Evolutionary conservation across 1,140 invertebrate species (phyloP).

Genomic region (Trichonephila clavipes): DNA sequence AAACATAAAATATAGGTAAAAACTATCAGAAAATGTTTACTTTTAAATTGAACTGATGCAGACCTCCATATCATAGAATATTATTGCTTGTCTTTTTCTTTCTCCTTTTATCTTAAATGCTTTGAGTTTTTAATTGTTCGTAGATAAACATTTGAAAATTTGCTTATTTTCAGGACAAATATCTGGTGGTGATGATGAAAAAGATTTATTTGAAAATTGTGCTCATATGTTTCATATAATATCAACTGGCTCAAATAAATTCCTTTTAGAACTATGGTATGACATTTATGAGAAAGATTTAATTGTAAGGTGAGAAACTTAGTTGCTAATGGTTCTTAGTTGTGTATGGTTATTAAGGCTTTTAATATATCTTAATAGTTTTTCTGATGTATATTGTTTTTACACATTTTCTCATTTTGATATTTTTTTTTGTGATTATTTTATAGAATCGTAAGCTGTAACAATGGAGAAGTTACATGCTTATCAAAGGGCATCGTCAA

Average conservation of each 20-base stretch:
- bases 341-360: too few relatives aligned
- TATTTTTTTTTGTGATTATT: background rate
- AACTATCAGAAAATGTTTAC: background rate
- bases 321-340: background rate
- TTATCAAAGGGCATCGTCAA: conserved; percentile 47
- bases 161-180: conserved; percentile 22
- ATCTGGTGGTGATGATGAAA: background rate
- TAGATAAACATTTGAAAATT: too few relatives aligned
- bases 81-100: too few relatives aligned
- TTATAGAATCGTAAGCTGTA: conserved; percentile 52
- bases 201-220: conserved; percentile 40
- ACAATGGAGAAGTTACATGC: conserved; percentile 59
- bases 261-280: conserved; percentile 67
- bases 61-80: too few relatives aligned
- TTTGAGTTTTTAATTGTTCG: too few relatives aligned
- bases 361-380: background rate
- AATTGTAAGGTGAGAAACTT: conserved; percentile 42
- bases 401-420: background rate
- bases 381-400: background rate
- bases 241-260: conserved; percentile 61
- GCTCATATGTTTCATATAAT: conserved; percentile 44
- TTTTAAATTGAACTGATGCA: background rate
- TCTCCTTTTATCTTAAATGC: too few relatives aligned
- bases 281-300: conserved; percentile 33
- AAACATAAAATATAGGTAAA: too few relatives aligned